These are phyloP conservation scores for Lophius piscatorius DNA, from an alignment of 2,113 vertebrate genomes.

Conservation along the genomic window DNA sequence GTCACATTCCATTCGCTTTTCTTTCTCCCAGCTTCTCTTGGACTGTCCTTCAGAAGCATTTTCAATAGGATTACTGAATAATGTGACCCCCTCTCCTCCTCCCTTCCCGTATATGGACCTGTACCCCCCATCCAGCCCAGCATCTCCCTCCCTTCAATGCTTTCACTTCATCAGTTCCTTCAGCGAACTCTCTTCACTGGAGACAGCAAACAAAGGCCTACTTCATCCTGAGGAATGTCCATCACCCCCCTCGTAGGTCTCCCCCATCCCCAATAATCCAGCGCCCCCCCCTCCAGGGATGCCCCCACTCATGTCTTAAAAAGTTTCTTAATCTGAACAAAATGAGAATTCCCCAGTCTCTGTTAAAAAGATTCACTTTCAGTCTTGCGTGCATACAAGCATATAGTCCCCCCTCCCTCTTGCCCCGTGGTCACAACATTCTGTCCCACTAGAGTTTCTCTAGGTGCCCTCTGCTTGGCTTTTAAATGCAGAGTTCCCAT, in stretches of 20 bases:
- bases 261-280: constrained; percentile 73
- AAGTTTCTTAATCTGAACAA: constrained; percentile 80
- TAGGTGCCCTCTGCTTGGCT: constrained; percentile 56
- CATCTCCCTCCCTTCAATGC: constrained; percentile 65
- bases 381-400: constrained; percentile 41
- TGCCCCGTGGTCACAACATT: constrained; percentile 33
- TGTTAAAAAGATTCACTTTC: constrained; percentile 72
- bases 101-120: constrained; percentile 70
- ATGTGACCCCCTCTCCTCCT: constrained; percentile 52
- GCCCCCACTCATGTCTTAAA: constrained; percentile 8
- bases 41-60: constrained; percentile 79
- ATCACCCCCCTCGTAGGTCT: constrained; percentile 43
- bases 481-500: constrained; percentile 80
- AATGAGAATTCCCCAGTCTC: constrained; percentile 79
- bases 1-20: constrained; percentile 82
- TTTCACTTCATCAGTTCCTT: constrained; percentile 84
- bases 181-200: constrained; percentile 78
- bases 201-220: constrained; percentile 83
- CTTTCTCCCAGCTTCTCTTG: constrained; percentile 73
- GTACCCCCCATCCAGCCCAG: constrained; percentile 51
- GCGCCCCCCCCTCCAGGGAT: constrained; percentile 62
- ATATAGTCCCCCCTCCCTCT: constrained; percentile 1
- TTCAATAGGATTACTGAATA: constrained; percentile 87
- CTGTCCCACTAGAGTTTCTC: constrained; percentile 43
- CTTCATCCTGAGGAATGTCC: constrained; percentile 85